Base-by-base conservation (phyloP, 2,888 invertebrate genomes). In the Rosalia funebris region DNA sequence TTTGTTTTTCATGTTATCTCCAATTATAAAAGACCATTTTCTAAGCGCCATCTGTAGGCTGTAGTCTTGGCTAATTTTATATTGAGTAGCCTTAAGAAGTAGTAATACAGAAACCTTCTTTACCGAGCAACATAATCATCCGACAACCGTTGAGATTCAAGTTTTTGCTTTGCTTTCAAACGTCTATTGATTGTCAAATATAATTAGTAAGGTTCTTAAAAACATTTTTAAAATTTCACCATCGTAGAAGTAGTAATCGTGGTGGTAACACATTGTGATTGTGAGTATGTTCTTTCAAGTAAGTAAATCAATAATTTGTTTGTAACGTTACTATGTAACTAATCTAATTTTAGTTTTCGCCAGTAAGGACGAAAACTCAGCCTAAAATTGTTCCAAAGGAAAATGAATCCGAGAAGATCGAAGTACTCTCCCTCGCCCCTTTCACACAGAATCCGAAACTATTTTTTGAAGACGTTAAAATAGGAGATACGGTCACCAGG, bases 401-500 rank as follows among this genome's bases (percentile, higher is more conserved):
- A 57, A 48, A 62, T 9, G 80, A 82, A 1, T 79, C 80, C 54
- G 84, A 85, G 66, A 84, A 85, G 76, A 77, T 81, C 15, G 83
- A 84, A 20, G 78, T 83, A 41, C 83, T 90, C 10, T 78, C 85
- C 41, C 82, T 90, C 70, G 89, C 87, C 9, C 89, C 90, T 1
- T 91, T 91, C 79, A 84, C 87, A n/a, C 81, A 84, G 55, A 86
- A 86, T 68, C 87, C 90, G 1, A 88, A 87, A 81, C 84, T 90
- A 12, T 83, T 85, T n/a, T 90, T 90, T 72, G 88, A 89, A 64
- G 84, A 89, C 82, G 85, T 90, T 56, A 80, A 83, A 3, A 81
- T 89, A 56, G 86, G 88, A 11, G 82, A 84, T 39, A 80, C 83
- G 9, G 85, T 84, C 55, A 83, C 82, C 55, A 84, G 85, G 65